These are phyloP conservation scores for Pogonomyrmex californicus DNA, from an alignment of 1,140 invertebrate genomes.

Conservation along the genomic window DNA sequence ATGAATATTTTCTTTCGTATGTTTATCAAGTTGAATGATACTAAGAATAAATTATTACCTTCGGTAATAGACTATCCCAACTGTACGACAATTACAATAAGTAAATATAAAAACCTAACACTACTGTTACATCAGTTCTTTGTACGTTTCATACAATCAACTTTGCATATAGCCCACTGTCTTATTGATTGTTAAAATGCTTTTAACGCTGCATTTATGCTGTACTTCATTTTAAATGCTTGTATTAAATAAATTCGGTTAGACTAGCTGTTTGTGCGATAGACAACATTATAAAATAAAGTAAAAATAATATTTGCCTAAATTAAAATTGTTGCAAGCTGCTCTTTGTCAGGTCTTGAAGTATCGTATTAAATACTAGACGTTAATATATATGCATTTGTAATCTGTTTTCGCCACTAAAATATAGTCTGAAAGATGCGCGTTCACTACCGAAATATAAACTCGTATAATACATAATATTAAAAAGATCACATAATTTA, in stretches of 20 bases:
- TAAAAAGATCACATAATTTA: slow-evolving; percentile 52
- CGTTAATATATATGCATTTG: slow-evolving; percentile 17
- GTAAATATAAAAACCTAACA: slow-evolving; percentile 65
- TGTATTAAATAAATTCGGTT: slow-evolving; percentile 65
- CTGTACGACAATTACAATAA: slow-evolving; percentile 10
- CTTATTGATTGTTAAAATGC: slow-evolving; percentile 33
- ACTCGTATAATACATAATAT: slow-evolving; percentile 3
- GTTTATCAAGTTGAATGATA: slow-evolving; percentile 19
- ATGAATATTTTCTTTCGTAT: slow-evolving; percentile 41
- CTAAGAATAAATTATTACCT: not conserved
- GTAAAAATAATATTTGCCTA: slow-evolving; percentile 29
- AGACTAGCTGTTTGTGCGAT: slow-evolving; percentile 66
- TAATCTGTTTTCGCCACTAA: not conserved
- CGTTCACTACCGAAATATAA: slow-evolving; percentile 25
- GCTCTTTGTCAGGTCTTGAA: slow-evolving; percentile 10
- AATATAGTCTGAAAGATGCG: slow-evolving; percentile 18
- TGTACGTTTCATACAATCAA: slow-evolving; percentile 55
- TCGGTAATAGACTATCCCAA: slow-evolving; percentile 38
- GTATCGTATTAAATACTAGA: slow-evolving; percentile 28
- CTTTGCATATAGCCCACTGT: slow-evolving; percentile 21
- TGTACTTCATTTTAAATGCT: slow-evolving; percentile 48
- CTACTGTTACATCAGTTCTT: slow-evolving; percentile 56
- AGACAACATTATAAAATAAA: slow-evolving; percentile 34
- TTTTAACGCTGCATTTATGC: slow-evolving; percentile 51
- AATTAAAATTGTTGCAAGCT: slow-evolving; percentile 25